A percentile compares a stretch with the other conserved stretches of the same genome.
Evolutionary conservation across 2,797 vertebrate genomes (phyloP).

Genomic region (Percopsis omiscomaycus): DNA sequence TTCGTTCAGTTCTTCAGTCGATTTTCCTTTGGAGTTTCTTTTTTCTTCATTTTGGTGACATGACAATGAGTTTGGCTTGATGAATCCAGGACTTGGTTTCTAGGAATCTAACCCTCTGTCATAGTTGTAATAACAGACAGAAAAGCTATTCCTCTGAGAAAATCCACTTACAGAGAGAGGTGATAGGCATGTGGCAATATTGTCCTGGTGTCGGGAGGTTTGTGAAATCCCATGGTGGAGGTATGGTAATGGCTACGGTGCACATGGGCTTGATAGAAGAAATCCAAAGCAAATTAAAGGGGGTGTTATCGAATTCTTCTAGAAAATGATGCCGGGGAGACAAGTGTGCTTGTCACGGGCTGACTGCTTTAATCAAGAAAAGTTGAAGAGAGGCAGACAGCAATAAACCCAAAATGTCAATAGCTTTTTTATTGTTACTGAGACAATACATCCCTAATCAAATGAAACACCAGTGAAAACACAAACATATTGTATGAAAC

Average conservation of each 20-base stretch:
- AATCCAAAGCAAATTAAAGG: slow-evolving; percentile 50
- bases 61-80: slow-evolving; percentile 1
- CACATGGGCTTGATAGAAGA: slow-evolving; percentile 22
- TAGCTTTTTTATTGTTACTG: slow-evolving; percentile 46
- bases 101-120: slow-evolving; percentile 1
- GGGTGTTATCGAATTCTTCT: slow-evolving; percentile 27
- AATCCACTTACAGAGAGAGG: slow-evolving; percentile 26
- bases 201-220: slow-evolving; percentile 25
- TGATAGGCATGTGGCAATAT: slow-evolving; percentile 17
- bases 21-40: background rate
- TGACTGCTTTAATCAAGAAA: slow-evolving; percentile 59
- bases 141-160: slow-evolving; percentile 9
- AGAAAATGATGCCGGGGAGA: slow-evolving; percentile 22
- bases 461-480: slow-evolving; percentile 49
- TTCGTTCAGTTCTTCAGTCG: background rate
- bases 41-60: background rate
- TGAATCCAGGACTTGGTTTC: slow-evolving; percentile 4
- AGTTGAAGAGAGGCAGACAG: slow-evolving; percentile 52
- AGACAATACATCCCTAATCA: slow-evolving; percentile 57
- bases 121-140: background rate
- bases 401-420: slow-evolving; percentile 63
- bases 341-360: slow-evolving; percentile 24
- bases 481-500: slow-evolving; percentile 21
- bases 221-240: slow-evolving; percentile 16
- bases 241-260: slow-evolving; percentile 4